phyloP scores from a whole-genome alignment of 2,888 invertebrate species.

The Sarcophaga caerulescens region DNA sequence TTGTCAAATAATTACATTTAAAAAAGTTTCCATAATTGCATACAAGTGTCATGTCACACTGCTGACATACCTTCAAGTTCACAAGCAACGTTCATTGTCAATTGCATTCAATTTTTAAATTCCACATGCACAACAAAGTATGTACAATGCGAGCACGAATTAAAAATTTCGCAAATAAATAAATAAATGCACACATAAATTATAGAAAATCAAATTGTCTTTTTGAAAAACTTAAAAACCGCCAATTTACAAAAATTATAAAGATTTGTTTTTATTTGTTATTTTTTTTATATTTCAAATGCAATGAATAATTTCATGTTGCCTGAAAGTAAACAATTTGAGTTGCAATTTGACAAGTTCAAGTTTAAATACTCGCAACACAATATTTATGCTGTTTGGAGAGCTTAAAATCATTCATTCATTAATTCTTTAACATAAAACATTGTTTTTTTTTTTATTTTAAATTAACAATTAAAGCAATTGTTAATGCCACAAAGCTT shows the following conservation, averaged over 20 bases:
- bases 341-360: slow-evolving; percentile 64
- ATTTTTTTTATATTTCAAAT: not conserved
- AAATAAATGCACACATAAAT: slow-evolving; percentile 26
- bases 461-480: slow-evolving; percentile 27
- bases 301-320: not conserved
- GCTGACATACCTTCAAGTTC: slow-evolving; percentile 40
- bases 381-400: slow-evolving; percentile 9
- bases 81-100: slow-evolving; percentile 48
- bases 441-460: not conserved
- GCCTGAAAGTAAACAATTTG: slow-evolving; percentile 37
- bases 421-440: not conserved
- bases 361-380: slow-evolving; percentile 57
- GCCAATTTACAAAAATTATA: slow-evolving; percentile 28
- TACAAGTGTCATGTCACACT: not conserved
- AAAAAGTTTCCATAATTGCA: not conserved
- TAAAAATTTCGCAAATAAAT: slow-evolving; percentile 31
- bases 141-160: slow-evolving; percentile 8
- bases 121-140: not conserved
- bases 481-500: slow-evolving; percentile 12
- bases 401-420: not conserved
- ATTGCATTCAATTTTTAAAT: slow-evolving; percentile 21
- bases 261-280: no score
- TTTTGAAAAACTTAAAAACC: slow-evolving; percentile 30
- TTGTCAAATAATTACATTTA: not conserved
- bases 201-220: slow-evolving; percentile 43